Evolutionary conservation across 2,797 vertebrate species (phyloP).

Genomic region (Arctocebus calabarensis): DNA sequence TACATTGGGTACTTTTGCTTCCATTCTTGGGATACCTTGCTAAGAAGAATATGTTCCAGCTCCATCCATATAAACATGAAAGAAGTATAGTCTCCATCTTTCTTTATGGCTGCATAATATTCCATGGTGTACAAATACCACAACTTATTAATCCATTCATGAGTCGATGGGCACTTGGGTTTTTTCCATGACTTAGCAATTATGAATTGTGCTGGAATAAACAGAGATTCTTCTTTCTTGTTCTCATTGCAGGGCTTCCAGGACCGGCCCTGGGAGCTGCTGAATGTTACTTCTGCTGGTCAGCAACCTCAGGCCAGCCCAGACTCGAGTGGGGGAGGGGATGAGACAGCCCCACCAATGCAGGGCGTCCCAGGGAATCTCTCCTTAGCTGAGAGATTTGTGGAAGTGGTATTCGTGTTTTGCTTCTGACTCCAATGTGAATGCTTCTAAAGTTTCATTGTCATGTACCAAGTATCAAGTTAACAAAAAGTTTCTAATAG

Average conservation of each 20-base stretch:
- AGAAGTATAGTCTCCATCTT: too few species aligned
- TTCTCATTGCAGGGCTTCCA: not conserved
- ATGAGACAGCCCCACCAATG: not conserved
- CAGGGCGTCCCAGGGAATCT: not conserved
- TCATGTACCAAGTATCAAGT: not conserved
- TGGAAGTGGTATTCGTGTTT: not conserved
- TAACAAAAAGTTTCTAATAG: constrained; percentile 24
- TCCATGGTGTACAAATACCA: too few species aligned
- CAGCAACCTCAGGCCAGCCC: not conserved
- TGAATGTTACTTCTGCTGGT: not conserved
- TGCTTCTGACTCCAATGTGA: not conserved
- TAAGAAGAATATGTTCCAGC: too few species aligned
- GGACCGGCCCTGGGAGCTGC: not conserved
- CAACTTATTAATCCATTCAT: too few species aligned
- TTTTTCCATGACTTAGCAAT: too few species aligned
- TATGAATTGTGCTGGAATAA: too few species aligned
- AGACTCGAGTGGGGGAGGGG: not conserved
- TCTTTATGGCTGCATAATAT: too few species aligned
- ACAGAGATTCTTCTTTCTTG: not conserved
- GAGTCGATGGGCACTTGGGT: too few species aligned
- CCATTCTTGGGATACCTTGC: too few species aligned
- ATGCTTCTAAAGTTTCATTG: not conserved
- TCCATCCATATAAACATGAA: too few species aligned
- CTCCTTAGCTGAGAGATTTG: fast-evolving
- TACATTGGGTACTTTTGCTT: too few species aligned